phyloP scores from a whole-genome alignment of 2,113 vertebrate genomes.

The Actenoides hombroni region DNA sequence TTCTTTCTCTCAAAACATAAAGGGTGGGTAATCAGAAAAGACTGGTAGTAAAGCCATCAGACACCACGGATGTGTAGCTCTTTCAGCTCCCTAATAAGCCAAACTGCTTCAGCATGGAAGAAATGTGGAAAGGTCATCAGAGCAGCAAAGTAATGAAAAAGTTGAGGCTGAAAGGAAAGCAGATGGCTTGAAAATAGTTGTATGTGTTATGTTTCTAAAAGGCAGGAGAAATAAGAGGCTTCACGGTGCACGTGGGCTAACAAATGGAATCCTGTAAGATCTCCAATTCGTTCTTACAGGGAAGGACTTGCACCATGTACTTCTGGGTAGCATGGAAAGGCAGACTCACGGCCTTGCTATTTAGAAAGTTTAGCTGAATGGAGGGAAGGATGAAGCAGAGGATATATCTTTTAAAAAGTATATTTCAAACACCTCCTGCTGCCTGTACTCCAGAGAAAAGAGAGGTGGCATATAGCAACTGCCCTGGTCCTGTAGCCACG shows the following conservation, averaged over 20 bases:
- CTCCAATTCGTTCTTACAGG: not conserved
- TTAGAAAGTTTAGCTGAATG: not conserved
- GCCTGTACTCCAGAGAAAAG: not conserved
- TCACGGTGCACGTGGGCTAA: not conserved
- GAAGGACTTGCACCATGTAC: not conserved
- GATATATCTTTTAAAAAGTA: not conserved
- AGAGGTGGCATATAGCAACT: not conserved
- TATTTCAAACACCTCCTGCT: not conserved
- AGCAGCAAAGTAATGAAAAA: not conserved
- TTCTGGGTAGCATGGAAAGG: not conserved
- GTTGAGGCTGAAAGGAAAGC: not conserved
- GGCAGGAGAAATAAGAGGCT: not conserved
- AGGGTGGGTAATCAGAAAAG: not conserved
- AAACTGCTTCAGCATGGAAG: not conserved
- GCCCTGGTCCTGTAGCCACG: not conserved
- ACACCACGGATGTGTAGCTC: not conserved
- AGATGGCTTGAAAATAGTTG: not conserved
- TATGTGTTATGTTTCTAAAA: not conserved
- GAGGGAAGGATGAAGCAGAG: not conserved
- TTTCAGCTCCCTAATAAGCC: not conserved
- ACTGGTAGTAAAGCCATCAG: not conserved
- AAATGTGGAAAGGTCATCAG: conserved; percentile 10
- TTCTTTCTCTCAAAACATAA: not conserved
- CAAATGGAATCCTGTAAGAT: not conserved
- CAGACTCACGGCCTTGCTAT: not conserved